phyloP scores from a whole-genome alignment of 2,888 invertebrate species.

The Tenodera sinensis region DNA sequence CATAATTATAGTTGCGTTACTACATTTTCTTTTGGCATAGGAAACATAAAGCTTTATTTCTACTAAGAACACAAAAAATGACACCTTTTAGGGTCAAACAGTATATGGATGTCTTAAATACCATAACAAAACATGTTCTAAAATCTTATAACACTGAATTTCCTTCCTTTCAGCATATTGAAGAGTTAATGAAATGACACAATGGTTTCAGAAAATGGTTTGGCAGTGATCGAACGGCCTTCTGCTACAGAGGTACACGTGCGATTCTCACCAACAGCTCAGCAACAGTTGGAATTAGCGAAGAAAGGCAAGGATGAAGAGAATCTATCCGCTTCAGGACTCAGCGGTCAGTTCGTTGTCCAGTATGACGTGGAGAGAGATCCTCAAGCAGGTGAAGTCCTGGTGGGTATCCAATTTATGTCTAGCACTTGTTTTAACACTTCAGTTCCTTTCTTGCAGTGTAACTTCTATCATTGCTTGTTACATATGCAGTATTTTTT shows the following conservation, averaged over 20 bases:
- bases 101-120: no score
- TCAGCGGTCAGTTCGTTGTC: slow-evolving; percentile 63
- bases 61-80: no score
- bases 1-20: no score
- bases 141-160: no score
- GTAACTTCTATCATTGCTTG: no score
- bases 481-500: no score
- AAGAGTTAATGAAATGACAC: no score
- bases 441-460: not conserved
- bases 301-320: not conserved
- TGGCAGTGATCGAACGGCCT: slow-evolving; percentile 22
- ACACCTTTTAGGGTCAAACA: no score
- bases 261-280: slow-evolving; percentile 56
- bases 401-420: slow-evolving; percentile 41
- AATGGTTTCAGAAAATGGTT: slow-evolving; percentile 22
- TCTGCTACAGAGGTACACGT: slow-evolving; percentile 46
- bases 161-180: no score
- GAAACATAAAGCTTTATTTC: no score
- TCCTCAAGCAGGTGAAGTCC: slow-evolving; percentile 56
- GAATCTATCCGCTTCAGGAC: slow-evolving; percentile 41
- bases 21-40: no score
- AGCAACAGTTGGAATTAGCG: slow-evolving; percentile 53
- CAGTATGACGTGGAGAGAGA: slow-evolving; percentile 62
- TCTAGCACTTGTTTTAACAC: not conserved
- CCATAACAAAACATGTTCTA: no score